These are phyloP conservation scores for Passerina amoena DNA, from an alignment of 2,113 vertebrate genomes.

Conservation along the genomic window DNA sequence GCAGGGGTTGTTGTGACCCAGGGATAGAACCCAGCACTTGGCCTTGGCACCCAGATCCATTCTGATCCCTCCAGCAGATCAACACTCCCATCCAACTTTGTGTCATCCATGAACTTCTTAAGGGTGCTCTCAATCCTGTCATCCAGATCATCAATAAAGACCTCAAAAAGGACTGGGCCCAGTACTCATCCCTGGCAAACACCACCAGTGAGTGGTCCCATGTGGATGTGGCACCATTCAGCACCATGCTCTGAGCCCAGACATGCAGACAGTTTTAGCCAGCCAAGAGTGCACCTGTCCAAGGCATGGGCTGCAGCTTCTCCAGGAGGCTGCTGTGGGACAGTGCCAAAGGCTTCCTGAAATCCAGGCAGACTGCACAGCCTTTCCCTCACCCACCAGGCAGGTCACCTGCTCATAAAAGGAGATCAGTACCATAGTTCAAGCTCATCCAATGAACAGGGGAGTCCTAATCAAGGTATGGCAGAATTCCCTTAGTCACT, in stretches of 20 bases:
- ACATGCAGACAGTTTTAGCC: not conserved
- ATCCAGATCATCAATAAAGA: not conserved
- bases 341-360: not conserved
- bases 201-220: not conserved
- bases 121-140: too few species aligned
- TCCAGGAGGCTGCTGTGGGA: not conserved
- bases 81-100: not conserved
- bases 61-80: not conserved
- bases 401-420: not conserved
- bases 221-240: not conserved
- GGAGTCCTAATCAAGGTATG: not conserved
- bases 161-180: not conserved
- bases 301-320: not conserved
- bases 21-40: not conserved
- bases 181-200: not conserved
- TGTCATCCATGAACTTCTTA: fast-evolving
- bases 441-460: not conserved
- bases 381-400: not conserved
- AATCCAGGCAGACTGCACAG: not conserved
- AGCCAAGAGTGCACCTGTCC: not conserved
- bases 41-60: not conserved
- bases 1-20: not conserved
- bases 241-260: not conserved
- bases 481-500: not conserved
- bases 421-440: not conserved